phyloP scores from a whole-genome alignment of 2,888 invertebrate genomes.

The Diabrotica balteata region DNA sequence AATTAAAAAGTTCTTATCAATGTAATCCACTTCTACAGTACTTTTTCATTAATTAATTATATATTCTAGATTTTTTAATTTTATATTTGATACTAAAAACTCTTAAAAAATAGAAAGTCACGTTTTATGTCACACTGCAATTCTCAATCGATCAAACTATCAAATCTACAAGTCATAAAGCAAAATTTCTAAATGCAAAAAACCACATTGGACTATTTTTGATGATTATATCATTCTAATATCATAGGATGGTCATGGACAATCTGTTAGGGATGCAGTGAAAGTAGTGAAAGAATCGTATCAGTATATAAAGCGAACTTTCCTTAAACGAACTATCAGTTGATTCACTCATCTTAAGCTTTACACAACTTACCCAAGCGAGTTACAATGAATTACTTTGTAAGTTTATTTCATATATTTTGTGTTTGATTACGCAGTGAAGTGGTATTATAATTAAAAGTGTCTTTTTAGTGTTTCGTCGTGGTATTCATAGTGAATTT shows the following conservation, averaged over 20 bases:
- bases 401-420: conserved; percentile 49
- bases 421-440: conserved; percentile 9
- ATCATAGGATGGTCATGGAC: conserved; percentile 38
- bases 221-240: conserved; percentile 35
- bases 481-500: neutral
- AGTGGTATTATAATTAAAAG: neutral
- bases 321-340: conserved; percentile 49
- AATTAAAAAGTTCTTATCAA: too few species aligned
- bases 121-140: too few species aligned
- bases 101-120: too few species aligned
- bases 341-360: conserved; percentile 42
- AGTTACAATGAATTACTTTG: conserved; percentile 55
- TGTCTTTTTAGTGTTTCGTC: neutral
- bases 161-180: conserved; percentile 7
- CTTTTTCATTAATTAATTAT: too few species aligned
- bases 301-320: conserved; percentile 48
- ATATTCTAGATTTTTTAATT: too few species aligned
- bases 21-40: too few species aligned
- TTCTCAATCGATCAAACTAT: too few species aligned
- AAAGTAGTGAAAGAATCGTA: conserved; percentile 49
- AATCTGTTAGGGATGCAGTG: conserved; percentile 47
- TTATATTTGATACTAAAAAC: too few species aligned
- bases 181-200: conserved; percentile 25
- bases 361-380: conserved; percentile 22
- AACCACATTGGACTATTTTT: conserved; percentile 29